These are phyloP conservation scores for Oncorhynchus gorbuscha DNA, from an alignment of 2,113 vertebrate genomes.

Conservation along the genomic window DNA sequence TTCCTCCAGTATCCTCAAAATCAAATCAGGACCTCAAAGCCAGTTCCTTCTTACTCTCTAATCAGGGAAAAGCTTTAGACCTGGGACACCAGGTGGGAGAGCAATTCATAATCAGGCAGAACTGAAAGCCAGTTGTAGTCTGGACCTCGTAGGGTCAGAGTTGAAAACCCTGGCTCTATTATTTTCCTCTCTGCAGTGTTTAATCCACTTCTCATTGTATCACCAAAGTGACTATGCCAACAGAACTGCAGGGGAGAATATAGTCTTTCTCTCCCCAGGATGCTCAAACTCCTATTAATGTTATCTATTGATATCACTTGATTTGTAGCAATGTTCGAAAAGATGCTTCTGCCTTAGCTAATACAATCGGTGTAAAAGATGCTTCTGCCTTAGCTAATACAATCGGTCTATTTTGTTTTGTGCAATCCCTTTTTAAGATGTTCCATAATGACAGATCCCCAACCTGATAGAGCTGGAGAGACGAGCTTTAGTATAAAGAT, in stretches of 20 bases:
- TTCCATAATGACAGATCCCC: conserved; percentile 46
- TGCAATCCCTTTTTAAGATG: conserved; percentile 22
- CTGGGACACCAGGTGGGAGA: too few relatives aligned
- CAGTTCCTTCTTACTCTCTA: conserved; percentile 7
- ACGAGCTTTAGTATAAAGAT: conserved; percentile 57
- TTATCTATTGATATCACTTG: conserved; percentile 42
- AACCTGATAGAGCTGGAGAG: conserved; percentile 67
- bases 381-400: too few relatives aligned
- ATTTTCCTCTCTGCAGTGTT: conserved; percentile 51
- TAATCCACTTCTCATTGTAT: conserved; percentile 47
- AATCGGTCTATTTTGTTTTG: conserved; percentile 54
- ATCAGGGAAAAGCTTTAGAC: too few relatives aligned
- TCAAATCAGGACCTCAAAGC: conserved; percentile 12
- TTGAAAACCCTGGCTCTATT: not conserved
- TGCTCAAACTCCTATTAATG: conserved; percentile 26
- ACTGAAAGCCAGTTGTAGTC: too few relatives aligned
- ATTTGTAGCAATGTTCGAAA: conserved; percentile 53
- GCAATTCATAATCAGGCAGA: too few relatives aligned
- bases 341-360: conserved; percentile 56
- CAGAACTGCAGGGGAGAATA: conserved; percentile 50
- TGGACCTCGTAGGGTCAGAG: too few relatives aligned
- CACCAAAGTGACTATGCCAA: conserved; percentile 65
- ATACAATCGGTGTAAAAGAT: conserved; percentile 46
- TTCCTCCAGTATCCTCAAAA: not conserved
- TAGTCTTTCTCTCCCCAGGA: conserved; percentile 38